Evolutionary conservation across 2,888 invertebrate genomes (phyloP).

Genomic region (Steinernema hermaphroditum): DNA sequence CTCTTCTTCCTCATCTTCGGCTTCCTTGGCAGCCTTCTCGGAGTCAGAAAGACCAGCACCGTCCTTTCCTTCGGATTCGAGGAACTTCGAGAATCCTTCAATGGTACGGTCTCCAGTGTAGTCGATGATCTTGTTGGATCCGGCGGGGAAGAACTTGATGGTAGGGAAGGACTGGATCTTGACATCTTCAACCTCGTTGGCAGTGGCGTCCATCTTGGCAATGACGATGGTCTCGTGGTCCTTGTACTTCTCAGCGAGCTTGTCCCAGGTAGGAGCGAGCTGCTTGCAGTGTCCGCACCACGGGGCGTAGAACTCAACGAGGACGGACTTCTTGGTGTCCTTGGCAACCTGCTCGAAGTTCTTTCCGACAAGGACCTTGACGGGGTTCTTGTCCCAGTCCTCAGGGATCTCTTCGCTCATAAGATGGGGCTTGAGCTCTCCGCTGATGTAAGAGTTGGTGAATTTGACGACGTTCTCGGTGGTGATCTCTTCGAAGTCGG

Average conservation of each 20-base stretch:
- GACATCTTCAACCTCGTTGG: conserved; percentile 77
- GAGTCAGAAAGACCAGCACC: conserved; percentile 69
- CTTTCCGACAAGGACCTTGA: conserved; percentile 85
- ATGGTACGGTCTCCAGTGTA: conserved; percentile 93
- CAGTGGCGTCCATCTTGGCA: conserved; percentile 98
- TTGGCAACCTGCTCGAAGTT: conserved; percentile 93
- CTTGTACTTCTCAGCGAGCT: conserved; percentile 89
- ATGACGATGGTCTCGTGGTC: conserved; percentile 80
- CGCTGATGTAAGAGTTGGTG: conserved; percentile 85
- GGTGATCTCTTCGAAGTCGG: conserved; percentile 72
- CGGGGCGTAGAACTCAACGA: conserved; percentile 85
- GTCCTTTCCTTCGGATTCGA: conserved; percentile 85
- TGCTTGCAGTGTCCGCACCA: conserved; percentile 91
- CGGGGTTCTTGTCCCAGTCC: conserved; percentile 94
- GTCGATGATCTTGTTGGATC: conserved; percentile 83
- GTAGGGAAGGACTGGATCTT: conserved; percentile 76
- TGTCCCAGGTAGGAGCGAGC: conserved; percentile 90
- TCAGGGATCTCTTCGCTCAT: conserved; percentile 89
- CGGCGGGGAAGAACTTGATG: conserved; percentile 89
- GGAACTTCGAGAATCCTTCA: conserved; percentile 87
- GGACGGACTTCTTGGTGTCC: conserved; percentile 83
- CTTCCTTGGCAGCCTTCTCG: conserved; percentile 64
- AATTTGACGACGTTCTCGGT: conserved; percentile 79
- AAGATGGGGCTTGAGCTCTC: conserved; percentile 90
- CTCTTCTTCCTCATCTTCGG: conserved; percentile 51